These are phyloP conservation scores for Pollenia angustigena DNA, from an alignment of 2,888 invertebrate genomes.

Conservation along the genomic window DNA sequence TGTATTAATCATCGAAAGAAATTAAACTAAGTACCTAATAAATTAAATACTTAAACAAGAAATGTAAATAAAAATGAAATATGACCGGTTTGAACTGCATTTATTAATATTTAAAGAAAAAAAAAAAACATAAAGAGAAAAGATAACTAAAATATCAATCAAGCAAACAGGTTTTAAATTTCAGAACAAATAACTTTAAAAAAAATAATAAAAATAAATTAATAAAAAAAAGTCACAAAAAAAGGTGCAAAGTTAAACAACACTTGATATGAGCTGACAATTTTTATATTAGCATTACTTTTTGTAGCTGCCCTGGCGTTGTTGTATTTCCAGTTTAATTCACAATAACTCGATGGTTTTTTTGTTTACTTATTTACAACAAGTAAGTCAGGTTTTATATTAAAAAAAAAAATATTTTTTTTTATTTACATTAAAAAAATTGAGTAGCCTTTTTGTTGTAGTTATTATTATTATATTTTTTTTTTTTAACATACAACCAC, in stretches of 20 bases:
- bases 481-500: slow-evolving; percentile 39
- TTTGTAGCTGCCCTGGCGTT: slow-evolving; percentile 4
- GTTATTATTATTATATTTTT: neutral
- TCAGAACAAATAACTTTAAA: slow-evolving; percentile 26
- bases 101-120: slow-evolving; percentile 18
- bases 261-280: slow-evolving; percentile 57
- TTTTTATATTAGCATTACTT: neutral
- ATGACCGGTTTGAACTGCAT: slow-evolving; percentile 60
- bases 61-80: slow-evolving; percentile 50
- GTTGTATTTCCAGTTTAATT: slow-evolving; percentile 48
- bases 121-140: neutral
- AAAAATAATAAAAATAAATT: neutral
- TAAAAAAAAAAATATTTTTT: slow-evolving; percentile 5
- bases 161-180: slow-evolving; percentile 52
- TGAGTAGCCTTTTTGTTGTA: neutral
- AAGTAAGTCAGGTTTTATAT: slow-evolving; percentile 53
- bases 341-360: slow-evolving; percentile 44
- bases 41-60: slow-evolving; percentile 18
- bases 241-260: slow-evolving; percentile 65
- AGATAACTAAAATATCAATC: slow-evolving; percentile 38
- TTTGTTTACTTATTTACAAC: slow-evolving; percentile 49
- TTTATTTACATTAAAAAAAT: slow-evolving; percentile 10
- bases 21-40: neutral
- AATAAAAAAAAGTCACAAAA: neutral
- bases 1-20: too few species aligned